Percentiles rank a stretch among this genome's conserved stretches.
Evolutionary conservation across 2,113 vertebrate genomes (phyloP).

Genomic region (Gymnogyps californianus): DNA sequence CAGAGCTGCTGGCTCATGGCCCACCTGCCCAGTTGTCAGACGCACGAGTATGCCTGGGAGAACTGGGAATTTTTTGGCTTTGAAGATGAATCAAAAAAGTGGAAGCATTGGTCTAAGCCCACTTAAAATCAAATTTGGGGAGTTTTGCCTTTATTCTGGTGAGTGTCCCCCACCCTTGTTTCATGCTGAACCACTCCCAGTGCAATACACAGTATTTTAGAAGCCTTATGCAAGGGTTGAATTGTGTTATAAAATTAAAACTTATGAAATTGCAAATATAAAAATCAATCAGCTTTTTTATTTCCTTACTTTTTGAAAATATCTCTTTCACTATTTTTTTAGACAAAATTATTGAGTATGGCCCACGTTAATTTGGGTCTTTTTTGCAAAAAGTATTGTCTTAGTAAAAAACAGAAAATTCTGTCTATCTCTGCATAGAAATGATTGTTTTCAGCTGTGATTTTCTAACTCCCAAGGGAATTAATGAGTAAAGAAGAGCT

Average conservation of each 20-base stretch:
- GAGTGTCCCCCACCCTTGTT: not conserved
- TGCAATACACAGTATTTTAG: not conserved
- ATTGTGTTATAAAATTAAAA: not conserved
- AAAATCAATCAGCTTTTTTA: not conserved
- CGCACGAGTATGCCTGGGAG: accelerated
- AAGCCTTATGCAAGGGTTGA: not conserved
- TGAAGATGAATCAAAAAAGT: not conserved
- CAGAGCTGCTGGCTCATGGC: not conserved
- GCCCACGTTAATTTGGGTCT: not conserved
- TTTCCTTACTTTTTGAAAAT: not conserved
- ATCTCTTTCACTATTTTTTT: not conserved
- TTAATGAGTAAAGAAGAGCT: not conserved
- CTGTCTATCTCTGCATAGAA: not conserved
- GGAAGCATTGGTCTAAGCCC: not conserved
- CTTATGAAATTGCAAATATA: not conserved
- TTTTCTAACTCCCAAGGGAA: not conserved
- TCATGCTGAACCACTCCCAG: not conserved
- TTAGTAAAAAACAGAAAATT: not conserved
- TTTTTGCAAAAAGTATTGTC: not conserved
- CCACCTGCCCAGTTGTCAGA: not conserved
- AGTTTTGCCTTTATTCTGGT: not conserved
- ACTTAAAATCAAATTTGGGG: not conserved
- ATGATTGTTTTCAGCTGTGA: not conserved
- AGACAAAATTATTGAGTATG: not conserved
- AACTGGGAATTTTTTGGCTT: not conserved